Conservation (phyloP, 92 coral and sea anemone species). For the Chrysogorgia sp. region DNA sequence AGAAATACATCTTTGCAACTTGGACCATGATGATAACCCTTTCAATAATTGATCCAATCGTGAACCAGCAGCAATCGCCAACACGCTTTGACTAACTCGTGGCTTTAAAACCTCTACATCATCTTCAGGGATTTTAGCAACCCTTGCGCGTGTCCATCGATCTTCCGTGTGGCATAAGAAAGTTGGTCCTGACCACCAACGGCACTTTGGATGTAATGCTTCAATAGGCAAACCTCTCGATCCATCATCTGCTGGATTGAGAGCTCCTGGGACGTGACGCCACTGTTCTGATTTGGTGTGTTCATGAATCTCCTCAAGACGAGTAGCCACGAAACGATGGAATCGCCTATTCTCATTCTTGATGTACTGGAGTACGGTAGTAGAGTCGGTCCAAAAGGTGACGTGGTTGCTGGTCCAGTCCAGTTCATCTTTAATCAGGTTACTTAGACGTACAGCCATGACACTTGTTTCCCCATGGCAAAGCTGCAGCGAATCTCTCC, state of each 20-base stretch:
- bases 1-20: conserved; percentile 27
- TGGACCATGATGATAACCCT: conserved; percentile 29
- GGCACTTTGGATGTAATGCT: conserved; percentile 36
- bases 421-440: conserved; percentile 24
- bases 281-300: conserved; percentile 41
- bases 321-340: conserved; percentile 60
- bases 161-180: conserved; percentile 50
- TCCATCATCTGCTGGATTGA: conserved; percentile 49
- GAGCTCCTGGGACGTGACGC: conserved; percentile 44
- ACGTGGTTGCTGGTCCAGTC: conserved; percentile 8
- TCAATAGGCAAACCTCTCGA: conserved; percentile 41
- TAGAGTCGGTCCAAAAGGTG: conserved; percentile 29
- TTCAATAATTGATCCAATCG: conserved; percentile 19
- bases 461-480: conserved; percentile 50
- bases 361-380: conserved; percentile 1
- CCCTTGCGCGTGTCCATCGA: conserved; percentile 42
- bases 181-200: conserved; percentile 48
- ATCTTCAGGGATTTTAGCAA: conserved; percentile 46
- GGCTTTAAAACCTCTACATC: conserved; percentile 57
- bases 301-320: conserved; percentile 35
- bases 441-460: conserved; percentile 36
- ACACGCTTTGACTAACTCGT: conserved; percentile 26
- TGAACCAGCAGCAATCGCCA: not conserved
- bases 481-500: conserved; percentile 20
- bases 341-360: conserved; percentile 18